Percentiles rank a stretch among this genome's conserved stretches.
These are phyloP conservation scores for Germaria angustata DNA, from an alignment of 2,888 invertebrate genomes.

Conservation along the genomic window DNA sequence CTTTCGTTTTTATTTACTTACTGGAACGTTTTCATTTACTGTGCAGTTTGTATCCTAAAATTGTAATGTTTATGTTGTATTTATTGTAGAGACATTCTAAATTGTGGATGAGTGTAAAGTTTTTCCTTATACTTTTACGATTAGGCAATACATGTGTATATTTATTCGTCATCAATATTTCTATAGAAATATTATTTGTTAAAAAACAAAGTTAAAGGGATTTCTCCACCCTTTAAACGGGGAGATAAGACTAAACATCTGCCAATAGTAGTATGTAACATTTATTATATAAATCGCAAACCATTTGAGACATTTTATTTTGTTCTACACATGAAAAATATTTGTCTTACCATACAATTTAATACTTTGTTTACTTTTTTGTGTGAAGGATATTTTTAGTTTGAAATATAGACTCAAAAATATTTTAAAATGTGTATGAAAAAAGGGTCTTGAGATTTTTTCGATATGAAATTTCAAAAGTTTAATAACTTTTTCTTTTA, in stretches of 20 bases:
- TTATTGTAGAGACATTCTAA: constrained; percentile 24
- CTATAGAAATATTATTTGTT: no score
- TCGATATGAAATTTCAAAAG: no score
- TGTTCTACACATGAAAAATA: neutral
- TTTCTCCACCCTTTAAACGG: no score
- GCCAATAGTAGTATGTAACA: neutral
- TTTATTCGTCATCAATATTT: constrained; percentile 34
- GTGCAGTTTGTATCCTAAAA: neutral
- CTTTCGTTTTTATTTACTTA: constrained; percentile 9
- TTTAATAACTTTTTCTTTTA: no score
- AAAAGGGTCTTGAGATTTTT: no score
- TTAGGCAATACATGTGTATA: constrained; percentile 25
- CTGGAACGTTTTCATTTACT: constrained; percentile 16
- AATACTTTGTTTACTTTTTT: no score
- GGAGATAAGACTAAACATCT: constrained; percentile 11
- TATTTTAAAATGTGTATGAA: no score
- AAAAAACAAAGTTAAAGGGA: no score
- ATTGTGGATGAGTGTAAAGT: constrained; percentile 40
- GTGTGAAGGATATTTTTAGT: no score
- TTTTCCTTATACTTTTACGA: constrained; percentile 48
- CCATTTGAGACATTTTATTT: neutral
- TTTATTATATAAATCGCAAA: constrained; percentile 4
- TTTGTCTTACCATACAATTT: neutral
- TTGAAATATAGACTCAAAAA: no score
- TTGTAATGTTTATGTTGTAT: neutral